Conservation (phyloP, 1,140 invertebrate genomes). For the Drosophila willistoni region DNA sequence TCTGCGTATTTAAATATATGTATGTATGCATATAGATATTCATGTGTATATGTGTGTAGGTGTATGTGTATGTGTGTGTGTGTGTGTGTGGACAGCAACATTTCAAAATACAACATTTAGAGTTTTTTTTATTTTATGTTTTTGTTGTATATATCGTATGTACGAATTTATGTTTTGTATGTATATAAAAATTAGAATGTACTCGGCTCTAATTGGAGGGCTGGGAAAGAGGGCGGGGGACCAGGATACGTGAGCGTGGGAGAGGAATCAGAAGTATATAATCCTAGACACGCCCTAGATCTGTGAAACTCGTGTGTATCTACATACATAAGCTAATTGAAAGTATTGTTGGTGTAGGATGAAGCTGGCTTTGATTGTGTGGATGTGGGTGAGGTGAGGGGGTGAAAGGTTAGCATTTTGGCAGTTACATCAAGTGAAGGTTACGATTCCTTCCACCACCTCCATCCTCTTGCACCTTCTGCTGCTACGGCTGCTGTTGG, state of each 20-base stretch:
- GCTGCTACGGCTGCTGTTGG: slow-evolving; percentile 34
- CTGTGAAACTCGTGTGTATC: not conserved
- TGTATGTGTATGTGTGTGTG: slow-evolving; percentile 43
- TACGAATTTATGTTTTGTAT: not conserved
- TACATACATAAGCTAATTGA: slow-evolving; percentile 10
- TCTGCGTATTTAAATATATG: slow-evolving; percentile 41
- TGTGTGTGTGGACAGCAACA: slow-evolving; percentile 69
- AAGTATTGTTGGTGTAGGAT: not conserved
- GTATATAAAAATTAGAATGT: slow-evolving; percentile 29
- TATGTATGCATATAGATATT: slow-evolving; percentile 12
- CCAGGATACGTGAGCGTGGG: not conserved
- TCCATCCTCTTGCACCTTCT: slow-evolving; percentile 36
- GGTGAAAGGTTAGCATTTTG: slow-evolving; percentile 64
- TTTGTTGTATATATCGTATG: not conserved
- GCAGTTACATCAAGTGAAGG: slow-evolving; percentile 63
- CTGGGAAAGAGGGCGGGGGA: not conserved
- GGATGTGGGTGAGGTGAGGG: slow-evolving; percentile 57
- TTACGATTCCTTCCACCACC: slow-evolving; percentile 17
- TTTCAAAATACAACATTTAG: slow-evolving; percentile 66
- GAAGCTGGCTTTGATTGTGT: not conserved
- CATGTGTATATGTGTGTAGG: not conserved
- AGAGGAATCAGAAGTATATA: slow-evolving; percentile 25
- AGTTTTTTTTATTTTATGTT: not conserved
- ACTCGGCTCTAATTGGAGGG: not conserved
- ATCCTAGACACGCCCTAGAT: slow-evolving; percentile 54